A percentile compares a stretch with the other conserved stretches of the same genome.
These are phyloP conservation scores for Hydraecia micacea DNA, from an alignment of 2,888 invertebrate species.

Conservation along the genomic window DNA sequence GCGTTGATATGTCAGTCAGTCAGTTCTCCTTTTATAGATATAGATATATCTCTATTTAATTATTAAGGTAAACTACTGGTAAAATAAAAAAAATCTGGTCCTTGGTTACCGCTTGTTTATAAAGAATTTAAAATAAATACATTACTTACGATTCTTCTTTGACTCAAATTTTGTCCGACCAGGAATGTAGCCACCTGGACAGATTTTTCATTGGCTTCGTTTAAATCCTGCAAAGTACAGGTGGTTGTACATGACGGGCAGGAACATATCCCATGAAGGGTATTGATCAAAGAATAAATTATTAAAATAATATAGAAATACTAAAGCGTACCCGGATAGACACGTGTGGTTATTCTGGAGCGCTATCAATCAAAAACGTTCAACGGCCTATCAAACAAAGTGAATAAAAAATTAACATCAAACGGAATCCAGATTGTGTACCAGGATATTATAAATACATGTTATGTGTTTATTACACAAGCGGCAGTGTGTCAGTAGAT, in stretches of 20 bases:
- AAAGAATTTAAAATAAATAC: not conserved
- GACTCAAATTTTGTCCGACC: not conserved
- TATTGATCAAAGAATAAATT: not conserved
- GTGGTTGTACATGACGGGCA: not conserved
- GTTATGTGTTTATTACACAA: conserved; percentile 66
- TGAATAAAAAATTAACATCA: conserved; percentile 22
- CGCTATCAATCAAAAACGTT: conserved; percentile 15
- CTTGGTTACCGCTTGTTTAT: not conserved
- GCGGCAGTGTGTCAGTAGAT: conserved; percentile 80
- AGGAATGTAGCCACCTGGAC: not conserved
- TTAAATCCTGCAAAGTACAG: not conserved
- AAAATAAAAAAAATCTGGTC: not conserved
- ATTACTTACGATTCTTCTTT: not conserved
- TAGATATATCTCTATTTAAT: too few relatives aligned
- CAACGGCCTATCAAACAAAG: conserved; percentile 4
- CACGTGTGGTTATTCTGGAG: conserved; percentile 10
- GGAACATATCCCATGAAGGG: not conserved
- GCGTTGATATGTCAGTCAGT: too few relatives aligned
- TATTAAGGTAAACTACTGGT: not conserved
- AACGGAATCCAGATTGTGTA: conserved; percentile 42
- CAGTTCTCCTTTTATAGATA: too few relatives aligned
- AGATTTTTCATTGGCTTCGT: not conserved
- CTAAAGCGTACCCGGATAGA: not conserved
- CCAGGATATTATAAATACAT: conserved; percentile 64
- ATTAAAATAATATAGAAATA: not conserved